Percentiles rank a stretch among this genome's conserved stretches.
phyloP scores from a whole-genome alignment of 2,888 invertebrate genomes.

The Coenonympha glycerion region DNA sequence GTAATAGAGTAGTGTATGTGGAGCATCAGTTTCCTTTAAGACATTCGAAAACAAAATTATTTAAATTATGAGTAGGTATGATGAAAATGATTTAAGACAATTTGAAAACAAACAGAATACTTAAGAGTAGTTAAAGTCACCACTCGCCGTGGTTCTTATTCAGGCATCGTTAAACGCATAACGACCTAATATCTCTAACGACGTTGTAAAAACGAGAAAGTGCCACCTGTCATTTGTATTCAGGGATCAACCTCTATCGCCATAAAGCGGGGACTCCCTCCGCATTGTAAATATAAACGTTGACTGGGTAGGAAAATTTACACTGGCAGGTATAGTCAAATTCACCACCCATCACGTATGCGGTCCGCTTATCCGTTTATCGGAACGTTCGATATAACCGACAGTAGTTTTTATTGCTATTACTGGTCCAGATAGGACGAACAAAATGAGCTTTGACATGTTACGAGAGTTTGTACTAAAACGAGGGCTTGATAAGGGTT shows the following conservation, averaged over 20 bases:
- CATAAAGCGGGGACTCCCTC: constrained; percentile 53
- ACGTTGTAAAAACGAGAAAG: constrained; percentile 56
- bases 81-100: neutral
- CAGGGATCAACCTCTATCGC: constrained; percentile 45
- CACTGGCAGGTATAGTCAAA: constrained; percentile 7
- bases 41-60: too few relatives aligned
- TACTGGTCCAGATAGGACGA: neutral
- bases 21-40: too few relatives aligned
- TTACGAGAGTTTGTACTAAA: too few relatives aligned
- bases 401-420: neutral
- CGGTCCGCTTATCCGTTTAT: neutral
- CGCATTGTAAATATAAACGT: constrained; percentile 48
- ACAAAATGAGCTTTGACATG: too few relatives aligned
- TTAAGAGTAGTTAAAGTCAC: neutral
- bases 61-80: too few relatives aligned
- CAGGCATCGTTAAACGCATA: constrained; percentile 34
- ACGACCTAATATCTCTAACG: constrained; percentile 41
- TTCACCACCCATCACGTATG: neutral
- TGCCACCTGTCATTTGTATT: constrained; percentile 59
- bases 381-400: neutral
- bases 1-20: too few relatives aligned
- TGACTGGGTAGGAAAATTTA: constrained; percentile 19
- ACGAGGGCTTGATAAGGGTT: too few relatives aligned
- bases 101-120: neutral
- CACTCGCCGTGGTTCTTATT: constrained; percentile 17